These are phyloP conservation scores for Nesospiza acunhae DNA, from an alignment of 2,113 vertebrate species.

Conservation along the genomic window DNA sequence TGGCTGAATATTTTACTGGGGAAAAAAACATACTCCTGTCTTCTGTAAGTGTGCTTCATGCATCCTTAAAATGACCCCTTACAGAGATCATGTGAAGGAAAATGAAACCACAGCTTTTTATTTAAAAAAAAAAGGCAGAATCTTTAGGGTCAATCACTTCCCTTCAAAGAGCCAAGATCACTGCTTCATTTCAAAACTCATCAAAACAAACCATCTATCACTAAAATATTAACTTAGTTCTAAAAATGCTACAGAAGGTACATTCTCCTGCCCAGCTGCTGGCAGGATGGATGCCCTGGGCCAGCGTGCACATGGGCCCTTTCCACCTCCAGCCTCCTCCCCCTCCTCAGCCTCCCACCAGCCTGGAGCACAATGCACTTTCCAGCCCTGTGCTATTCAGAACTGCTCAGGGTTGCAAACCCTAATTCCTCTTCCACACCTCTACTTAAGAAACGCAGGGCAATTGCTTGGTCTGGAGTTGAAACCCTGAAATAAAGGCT, in stretches of 20 bases:
- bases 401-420: background rate
- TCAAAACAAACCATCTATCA: background rate
- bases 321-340: background rate
- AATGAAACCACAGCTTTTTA: constrained; percentile 44
- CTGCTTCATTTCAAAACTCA: constrained; percentile 16
- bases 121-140: constrained; percentile 30
- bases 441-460: background rate
- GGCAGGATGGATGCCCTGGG: background rate
- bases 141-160: constrained; percentile 28
- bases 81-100: constrained; percentile 1
- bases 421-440: background rate
- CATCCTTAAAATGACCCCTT: constrained; percentile 62
- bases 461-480: background rate
- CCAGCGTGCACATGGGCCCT: background rate
- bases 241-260: background rate
- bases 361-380: rapidly evolving
- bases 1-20: constrained; percentile 26
- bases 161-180: background rate
- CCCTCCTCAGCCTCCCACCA: background rate
- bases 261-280: background rate
- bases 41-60: background rate
- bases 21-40: constrained; percentile 9
- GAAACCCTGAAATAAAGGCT: background rate
- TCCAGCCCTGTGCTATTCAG: background rate
- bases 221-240: constrained; percentile 44